Conservation (phyloP, 1,140 invertebrate species). For the Manduca sexta region DNA sequence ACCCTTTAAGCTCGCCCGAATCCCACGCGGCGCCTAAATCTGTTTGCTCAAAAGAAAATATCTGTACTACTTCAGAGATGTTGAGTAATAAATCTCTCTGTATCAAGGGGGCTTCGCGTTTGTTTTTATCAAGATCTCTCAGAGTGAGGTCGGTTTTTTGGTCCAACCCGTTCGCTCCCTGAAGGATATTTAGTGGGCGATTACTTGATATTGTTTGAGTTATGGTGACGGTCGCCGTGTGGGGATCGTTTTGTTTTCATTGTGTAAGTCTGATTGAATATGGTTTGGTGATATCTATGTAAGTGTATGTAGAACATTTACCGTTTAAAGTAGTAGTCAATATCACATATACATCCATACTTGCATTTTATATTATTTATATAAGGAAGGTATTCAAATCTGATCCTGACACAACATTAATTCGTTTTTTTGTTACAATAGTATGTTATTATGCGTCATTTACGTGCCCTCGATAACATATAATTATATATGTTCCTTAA, state of each 20-base stretch:
- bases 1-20: no score
- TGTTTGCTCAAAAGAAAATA: conserved; percentile 37
- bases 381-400: no score
- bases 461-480: no score
- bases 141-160: conserved; percentile 18
- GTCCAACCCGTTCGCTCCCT: conserved; percentile 8
- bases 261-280: background rate
- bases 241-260: conserved; percentile 2
- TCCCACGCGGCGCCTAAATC: conserved; percentile 6
- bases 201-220: conserved; percentile 6
- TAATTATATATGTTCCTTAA: no score
- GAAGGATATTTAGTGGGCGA: conserved; percentile 5
- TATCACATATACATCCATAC: no score
- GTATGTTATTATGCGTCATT: no score
- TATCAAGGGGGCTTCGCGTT: conserved; percentile 30
- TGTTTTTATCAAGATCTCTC: conserved; percentile 40
- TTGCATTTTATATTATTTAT: no score
- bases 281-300: no score
- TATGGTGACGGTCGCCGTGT: conserved; percentile 1
- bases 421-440: no score
- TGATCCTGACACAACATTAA: no score
- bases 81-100: conserved; percentile 40
- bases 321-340: no score
- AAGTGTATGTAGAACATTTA: no score
- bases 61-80: conserved; percentile 32